Percentiles rank a stretch among this genome's conserved stretches.
Evolutionary conservation across 2,888 invertebrate genomes (phyloP).

Genomic region (Apotomis capreana): DNA sequence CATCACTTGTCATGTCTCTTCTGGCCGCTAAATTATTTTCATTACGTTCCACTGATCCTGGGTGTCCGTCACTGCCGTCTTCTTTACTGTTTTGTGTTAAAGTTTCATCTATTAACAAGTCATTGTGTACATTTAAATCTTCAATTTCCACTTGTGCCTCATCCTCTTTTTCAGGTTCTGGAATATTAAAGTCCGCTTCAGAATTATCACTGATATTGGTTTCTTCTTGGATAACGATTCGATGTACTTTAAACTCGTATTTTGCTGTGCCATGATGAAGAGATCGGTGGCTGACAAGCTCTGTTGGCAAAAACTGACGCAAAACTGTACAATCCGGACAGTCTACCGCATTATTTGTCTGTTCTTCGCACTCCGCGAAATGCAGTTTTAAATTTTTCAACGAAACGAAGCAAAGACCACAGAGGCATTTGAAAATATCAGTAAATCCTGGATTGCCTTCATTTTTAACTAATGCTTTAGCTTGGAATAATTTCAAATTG

Average conservation of each 20-base stretch:
- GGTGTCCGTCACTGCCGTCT: background rate
- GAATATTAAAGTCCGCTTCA: no score
- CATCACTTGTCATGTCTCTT: background rate
- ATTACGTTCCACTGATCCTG: background rate
- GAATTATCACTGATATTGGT: background rate
- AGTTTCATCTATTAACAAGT: background rate
- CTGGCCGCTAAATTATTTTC: background rate
- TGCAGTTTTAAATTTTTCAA: constrained; percentile 13
- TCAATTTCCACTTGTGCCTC: background rate
- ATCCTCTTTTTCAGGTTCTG: background rate
- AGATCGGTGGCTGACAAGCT: constrained; percentile 5
- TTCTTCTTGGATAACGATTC: constrained; percentile 6
- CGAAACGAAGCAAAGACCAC: constrained; percentile 19
- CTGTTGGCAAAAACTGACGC: constrained; percentile 5
- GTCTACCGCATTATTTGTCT: background rate
- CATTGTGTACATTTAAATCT: no score
- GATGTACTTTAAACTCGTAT: constrained; percentile 6
- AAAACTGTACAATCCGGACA: background rate
- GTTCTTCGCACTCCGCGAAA: constrained; percentile 6
- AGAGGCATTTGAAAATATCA: constrained; percentile 25
- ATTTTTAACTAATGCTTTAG: constrained; percentile 4
- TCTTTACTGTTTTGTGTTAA: constrained; percentile 6
- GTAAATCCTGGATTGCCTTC: background rate
- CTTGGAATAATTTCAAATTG: constrained; percentile 8
- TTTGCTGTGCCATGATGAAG: background rate